Conservation (phyloP, 2,888 invertebrate species). For the Stomorhina lunata region DNA sequence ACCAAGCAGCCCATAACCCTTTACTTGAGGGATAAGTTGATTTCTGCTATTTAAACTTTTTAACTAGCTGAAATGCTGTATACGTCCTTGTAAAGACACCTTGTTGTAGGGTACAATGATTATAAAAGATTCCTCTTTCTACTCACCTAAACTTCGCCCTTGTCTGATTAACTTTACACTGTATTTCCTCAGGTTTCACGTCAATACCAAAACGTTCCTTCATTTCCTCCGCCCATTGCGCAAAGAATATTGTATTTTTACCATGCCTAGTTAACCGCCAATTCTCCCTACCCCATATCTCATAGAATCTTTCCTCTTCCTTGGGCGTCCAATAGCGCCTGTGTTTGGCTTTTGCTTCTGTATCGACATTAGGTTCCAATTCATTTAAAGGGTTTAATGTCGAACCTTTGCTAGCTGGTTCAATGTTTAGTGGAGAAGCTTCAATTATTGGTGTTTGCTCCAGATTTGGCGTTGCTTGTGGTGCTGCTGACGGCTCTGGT, state of each 20-base stretch:
- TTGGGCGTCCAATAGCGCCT: constrained; percentile 76
- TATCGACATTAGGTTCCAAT: constrained; percentile 68
- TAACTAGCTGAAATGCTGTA: too few relatives aligned
- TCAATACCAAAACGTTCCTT: constrained; percentile 73
- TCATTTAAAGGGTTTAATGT: constrained; percentile 56
- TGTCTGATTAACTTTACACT: constrained; percentile 76
- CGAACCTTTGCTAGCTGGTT: constrained; percentile 23
- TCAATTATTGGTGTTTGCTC: too few relatives aligned
- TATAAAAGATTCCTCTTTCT: too few relatives aligned
- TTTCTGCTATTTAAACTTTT: too few relatives aligned
- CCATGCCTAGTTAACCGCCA: constrained; percentile 75
- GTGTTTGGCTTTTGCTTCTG: constrained; percentile 70
- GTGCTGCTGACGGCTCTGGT: constrained; percentile 2
- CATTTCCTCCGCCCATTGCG: constrained; percentile 73
- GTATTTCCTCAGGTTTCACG: constrained; percentile 75
- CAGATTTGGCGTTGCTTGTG: too few relatives aligned
- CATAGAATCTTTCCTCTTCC: constrained; percentile 75
- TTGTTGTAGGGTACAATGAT: too few relatives aligned
- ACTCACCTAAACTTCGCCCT: constrained; percentile 75
- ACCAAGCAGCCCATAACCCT: too few relatives aligned
- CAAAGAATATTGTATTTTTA: constrained; percentile 75
- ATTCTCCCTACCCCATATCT: constrained; percentile 77
- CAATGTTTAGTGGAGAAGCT: constrained; percentile 26
- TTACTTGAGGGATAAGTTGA: too few relatives aligned
- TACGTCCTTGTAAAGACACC: too few relatives aligned